Evolutionary conservation across 1,140 invertebrate species (phyloP).

Genomic region (Orchesella cincta): DNA sequence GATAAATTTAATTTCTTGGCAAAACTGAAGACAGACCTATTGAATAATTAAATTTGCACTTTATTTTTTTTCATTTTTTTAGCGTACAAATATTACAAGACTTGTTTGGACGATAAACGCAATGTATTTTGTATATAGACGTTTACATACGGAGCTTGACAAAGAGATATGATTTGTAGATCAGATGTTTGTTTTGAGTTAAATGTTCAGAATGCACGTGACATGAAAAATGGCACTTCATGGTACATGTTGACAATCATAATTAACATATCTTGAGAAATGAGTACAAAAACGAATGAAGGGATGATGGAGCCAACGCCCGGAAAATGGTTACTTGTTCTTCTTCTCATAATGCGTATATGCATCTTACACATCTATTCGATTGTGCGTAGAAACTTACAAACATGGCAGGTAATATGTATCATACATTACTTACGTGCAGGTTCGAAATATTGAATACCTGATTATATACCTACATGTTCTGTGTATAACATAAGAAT

Average conservation of each 20-base stretch:
- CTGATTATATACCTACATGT: no score
- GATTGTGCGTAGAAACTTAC: no score
- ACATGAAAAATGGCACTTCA: conserved; percentile 39
- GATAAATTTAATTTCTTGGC: neutral
- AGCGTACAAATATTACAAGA: neutral
- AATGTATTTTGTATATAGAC: neutral
- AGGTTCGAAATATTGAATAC: no score
- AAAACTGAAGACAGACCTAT: neutral
- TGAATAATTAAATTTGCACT: neutral
- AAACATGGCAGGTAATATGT: neutral
- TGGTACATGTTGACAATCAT: conserved; percentile 41
- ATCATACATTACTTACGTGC: neutral
- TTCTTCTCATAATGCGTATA: no score
- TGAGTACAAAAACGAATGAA: conserved; percentile 26
- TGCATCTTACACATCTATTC: neutral
- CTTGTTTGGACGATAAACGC: neutral
- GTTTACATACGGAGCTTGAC: neutral
- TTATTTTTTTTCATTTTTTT: neutral
- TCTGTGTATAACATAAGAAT: no score
- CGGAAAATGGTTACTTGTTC: neutral
- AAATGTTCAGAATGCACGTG: conserved; percentile 31
- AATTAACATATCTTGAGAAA: conserved; percentile 43
- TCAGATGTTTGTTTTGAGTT: neutral
- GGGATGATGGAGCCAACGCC: conserved; percentile 6
- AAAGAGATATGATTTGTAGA: conserved; percentile 15